Evolutionary conservation across 1,140 invertebrate species (phyloP).

Genomic region (Neodiprion fabricii): DNA sequence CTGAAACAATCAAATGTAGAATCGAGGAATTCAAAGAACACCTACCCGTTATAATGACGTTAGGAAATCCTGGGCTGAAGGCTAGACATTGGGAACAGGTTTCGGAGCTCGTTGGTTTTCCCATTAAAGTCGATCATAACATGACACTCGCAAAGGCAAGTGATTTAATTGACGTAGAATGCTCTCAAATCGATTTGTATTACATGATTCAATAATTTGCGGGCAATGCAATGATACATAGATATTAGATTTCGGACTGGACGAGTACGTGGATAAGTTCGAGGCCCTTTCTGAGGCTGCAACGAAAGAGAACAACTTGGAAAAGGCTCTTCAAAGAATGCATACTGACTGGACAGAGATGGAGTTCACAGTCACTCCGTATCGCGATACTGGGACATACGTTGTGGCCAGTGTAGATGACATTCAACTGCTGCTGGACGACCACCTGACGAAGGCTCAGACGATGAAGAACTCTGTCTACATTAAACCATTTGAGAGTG

Average conservation of each 20-base stretch:
- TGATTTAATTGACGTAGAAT: neutral
- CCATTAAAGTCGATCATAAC: constrained; percentile 84
- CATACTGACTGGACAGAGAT: constrained; percentile 90
- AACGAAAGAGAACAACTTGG: constrained; percentile 93
- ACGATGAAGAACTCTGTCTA: constrained; percentile 98
- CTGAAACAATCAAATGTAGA: constrained; percentile 69
- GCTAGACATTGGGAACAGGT: constrained; percentile 95
- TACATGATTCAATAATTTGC: neutral
- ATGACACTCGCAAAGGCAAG: constrained; percentile 79
- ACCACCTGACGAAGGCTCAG: constrained; percentile 96
- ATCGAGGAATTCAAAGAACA: constrained; percentile 92
- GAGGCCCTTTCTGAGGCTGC: constrained; percentile 93
- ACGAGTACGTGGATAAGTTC: constrained; percentile 90
- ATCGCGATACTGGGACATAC: constrained; percentile 90
- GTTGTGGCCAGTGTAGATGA: constrained; percentile 93
- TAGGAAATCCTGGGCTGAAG: constrained; percentile 95
- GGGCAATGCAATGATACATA: neutral
- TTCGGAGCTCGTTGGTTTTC: constrained; percentile 94
- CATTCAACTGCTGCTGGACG: constrained; percentile 93
- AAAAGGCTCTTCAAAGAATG: constrained; percentile 91
- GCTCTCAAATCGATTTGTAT: neutral
- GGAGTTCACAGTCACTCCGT: constrained; percentile 78
- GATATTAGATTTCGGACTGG: constrained; percentile 92
- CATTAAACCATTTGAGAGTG: constrained; percentile 91
- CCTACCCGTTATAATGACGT: constrained; percentile 87